Base-by-base conservation (phyloP, 64 coral and sea anemone species). In the Platygyra sinensis region DNA sequence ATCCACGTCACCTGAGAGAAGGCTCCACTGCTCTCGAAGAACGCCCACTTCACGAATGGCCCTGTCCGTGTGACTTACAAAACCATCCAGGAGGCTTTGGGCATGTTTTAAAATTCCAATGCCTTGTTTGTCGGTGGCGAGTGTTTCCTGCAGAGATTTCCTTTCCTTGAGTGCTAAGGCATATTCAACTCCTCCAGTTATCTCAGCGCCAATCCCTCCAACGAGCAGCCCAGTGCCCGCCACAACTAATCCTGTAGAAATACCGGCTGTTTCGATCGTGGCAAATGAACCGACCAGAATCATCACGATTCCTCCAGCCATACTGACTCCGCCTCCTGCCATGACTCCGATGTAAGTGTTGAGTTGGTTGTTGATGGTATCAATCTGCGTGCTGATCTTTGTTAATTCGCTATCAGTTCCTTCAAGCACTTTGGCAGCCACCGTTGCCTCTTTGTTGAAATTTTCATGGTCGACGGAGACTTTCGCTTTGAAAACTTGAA, bases 91-190 rank as follows among this genome's bases (percentile, higher is more conserved):
- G 31, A 90, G 63, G 67, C 87, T 86, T 51, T 94, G 77, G 73
- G 86, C 31, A 87, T 94, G 87, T 52, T 86, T 94, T 52, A 94
- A 52, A 52, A 94, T 80, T 78, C 72, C 93, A 77, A 94, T 90
- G 22, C 42, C 87, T 84, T 94, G 57, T 51, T 94, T 89, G 24
- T 93, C 91, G 50, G 25, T 39, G 31, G 77, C 69, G 5, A 93
- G 67, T 52, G 89, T 74, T 17, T 22, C 51, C 54, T 93, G 91
- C 8, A 93, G 91, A 15, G 79, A 67, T 63, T 93, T 93, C 24
- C 72, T 60, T 25, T 54, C 38, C 62, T 93, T 54, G 28, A 93
- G 72, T 63, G 86, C 91, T 19, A 89, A 33, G 19, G 42, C 67
- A 88, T 38, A 93, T 62, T 93, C 86, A 74, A 93, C 86, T 17